Conservation (phyloP, 1,140 invertebrate genomes). For the Thaumetopoea pityocampa region DNA sequence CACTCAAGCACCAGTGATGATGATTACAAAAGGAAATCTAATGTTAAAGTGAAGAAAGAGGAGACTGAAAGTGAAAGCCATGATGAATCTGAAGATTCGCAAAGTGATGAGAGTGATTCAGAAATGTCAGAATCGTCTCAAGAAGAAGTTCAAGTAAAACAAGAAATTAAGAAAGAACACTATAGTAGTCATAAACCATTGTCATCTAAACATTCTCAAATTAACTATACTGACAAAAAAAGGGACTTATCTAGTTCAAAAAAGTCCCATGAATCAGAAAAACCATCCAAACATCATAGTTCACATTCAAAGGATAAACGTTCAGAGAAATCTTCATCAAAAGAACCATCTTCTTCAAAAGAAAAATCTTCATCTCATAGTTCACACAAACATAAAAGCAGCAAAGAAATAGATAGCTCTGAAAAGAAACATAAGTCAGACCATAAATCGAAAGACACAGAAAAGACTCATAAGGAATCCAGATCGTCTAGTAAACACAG, state of each 20-base stretch:
- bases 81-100: slow-evolving; percentile 41
- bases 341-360: slow-evolving; percentile 30
- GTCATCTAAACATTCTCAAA: slow-evolving; percentile 38
- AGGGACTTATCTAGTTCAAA: slow-evolving; percentile 43
- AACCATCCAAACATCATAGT: slow-evolving; percentile 33
- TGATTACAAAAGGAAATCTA: slow-evolving; percentile 36
- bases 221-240: slow-evolving; percentile 26
- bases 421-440: slow-evolving; percentile 39
- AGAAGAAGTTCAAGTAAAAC: slow-evolving; percentile 35
- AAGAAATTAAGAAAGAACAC: slow-evolving; percentile 36
- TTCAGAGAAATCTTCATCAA: slow-evolving; percentile 37
- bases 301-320: slow-evolving; percentile 29
- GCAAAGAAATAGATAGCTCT: slow-evolving; percentile 31
- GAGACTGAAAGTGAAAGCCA: slow-evolving; percentile 45
- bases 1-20: slow-evolving; percentile 40
- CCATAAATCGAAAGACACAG: slow-evolving; percentile 30
- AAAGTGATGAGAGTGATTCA: slow-evolving; percentile 54
- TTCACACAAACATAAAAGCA: slow-evolving; percentile 36
- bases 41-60: slow-evolving; percentile 40
- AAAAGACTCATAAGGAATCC: slow-evolving; percentile 35
- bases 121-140: slow-evolving; percentile 43
- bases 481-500: slow-evolving; percentile 24
- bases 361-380: slow-evolving; percentile 5
- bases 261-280: slow-evolving; percentile 33
- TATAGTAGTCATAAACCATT: slow-evolving; percentile 27